phyloP scores from a whole-genome alignment of 2,888 invertebrate species.

The Calliopum simillimum region DNA sequence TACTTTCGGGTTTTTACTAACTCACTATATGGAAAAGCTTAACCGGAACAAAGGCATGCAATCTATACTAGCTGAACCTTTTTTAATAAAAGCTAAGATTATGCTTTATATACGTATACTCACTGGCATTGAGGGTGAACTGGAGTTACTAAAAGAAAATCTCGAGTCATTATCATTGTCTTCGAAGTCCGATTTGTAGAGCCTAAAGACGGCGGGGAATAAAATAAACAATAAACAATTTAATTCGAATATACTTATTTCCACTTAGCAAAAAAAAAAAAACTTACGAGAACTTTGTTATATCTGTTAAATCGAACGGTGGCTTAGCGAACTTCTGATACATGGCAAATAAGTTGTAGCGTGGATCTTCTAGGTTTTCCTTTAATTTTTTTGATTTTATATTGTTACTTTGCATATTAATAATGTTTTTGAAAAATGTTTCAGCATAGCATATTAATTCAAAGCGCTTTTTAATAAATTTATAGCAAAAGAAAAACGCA shows the following conservation, averaged over 20 bases:
- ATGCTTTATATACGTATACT: conserved; percentile 48
- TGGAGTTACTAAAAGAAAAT: conserved; percentile 82
- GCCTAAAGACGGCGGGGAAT: conserved; percentile 42
- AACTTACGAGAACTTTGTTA: conserved; percentile 65
- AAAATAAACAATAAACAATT: neutral
- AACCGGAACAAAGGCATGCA: too few species aligned
- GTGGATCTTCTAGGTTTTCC: conserved; percentile 65
- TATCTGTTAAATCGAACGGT: conserved; percentile 64
- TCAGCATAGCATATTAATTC: conserved; percentile 32
- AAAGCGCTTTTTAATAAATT: too few species aligned
- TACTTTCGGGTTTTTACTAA: too few species aligned
- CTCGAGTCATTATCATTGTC: conserved; percentile 70
- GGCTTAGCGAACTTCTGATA: conserved; percentile 67
- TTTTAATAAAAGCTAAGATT: too few species aligned
- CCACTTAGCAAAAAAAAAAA: neutral
- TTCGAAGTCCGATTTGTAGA: conserved; percentile 65
- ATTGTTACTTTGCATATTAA: conserved; percentile 20
- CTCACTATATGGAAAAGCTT: too few species aligned
- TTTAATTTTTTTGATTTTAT: conserved; percentile 46
- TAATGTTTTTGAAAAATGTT: conserved; percentile 6
- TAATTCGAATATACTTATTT: neutral
- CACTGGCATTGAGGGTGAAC: conserved; percentile 74
- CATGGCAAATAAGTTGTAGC: conserved; percentile 66
- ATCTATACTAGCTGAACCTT: too few species aligned
- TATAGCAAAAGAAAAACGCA: conserved; percentile 45